These are phyloP conservation scores for Bombyx mandarina DNA, from an alignment of 1,140 invertebrate species.

Conservation along the genomic window DNA sequence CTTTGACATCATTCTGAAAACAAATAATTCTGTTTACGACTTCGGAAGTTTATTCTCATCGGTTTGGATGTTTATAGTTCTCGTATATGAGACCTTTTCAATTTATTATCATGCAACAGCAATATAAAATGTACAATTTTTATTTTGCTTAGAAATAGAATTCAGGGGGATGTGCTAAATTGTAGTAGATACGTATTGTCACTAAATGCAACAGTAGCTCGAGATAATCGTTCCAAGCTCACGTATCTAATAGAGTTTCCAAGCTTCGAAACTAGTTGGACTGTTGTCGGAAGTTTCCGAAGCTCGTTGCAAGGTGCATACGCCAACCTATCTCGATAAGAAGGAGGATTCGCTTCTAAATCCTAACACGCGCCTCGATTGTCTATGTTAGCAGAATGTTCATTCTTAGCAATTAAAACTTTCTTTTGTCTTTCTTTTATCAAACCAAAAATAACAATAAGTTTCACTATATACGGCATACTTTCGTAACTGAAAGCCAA, in stretches of 20 bases:
- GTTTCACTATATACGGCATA: too few relatives aligned
- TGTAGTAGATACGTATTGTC: too few relatives aligned
- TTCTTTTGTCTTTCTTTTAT: neutral
- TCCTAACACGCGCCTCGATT: slow-evolving; percentile 39
- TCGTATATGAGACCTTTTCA: too few relatives aligned
- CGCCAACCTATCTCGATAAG: slow-evolving; percentile 56
- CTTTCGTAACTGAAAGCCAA: too few relatives aligned
- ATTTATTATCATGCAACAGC: too few relatives aligned
- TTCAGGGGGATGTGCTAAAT: too few relatives aligned
- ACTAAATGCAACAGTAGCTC: slow-evolving; percentile 14
- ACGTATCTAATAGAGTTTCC: slow-evolving; percentile 66
- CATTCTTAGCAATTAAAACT: neutral
- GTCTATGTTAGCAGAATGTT: slow-evolving; percentile 23
- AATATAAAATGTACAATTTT: too few relatives aligned
- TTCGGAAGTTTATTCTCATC: slow-evolving; percentile 3
- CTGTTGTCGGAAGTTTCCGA: slow-evolving; percentile 57
- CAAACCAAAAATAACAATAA: too few relatives aligned
- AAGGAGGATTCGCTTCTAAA: slow-evolving; percentile 49
- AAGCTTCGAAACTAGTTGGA: slow-evolving; percentile 65
- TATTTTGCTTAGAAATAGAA: too few relatives aligned
- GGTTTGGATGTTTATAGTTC: too few relatives aligned
- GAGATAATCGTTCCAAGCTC: slow-evolving; percentile 58
- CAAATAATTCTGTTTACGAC: slow-evolving; percentile 17
- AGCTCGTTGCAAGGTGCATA: slow-evolving; percentile 55
- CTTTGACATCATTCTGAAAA: slow-evolving; percentile 4